Conservation (phyloP, 2,888 invertebrate species). For the Drosophila antonietae region DNA sequence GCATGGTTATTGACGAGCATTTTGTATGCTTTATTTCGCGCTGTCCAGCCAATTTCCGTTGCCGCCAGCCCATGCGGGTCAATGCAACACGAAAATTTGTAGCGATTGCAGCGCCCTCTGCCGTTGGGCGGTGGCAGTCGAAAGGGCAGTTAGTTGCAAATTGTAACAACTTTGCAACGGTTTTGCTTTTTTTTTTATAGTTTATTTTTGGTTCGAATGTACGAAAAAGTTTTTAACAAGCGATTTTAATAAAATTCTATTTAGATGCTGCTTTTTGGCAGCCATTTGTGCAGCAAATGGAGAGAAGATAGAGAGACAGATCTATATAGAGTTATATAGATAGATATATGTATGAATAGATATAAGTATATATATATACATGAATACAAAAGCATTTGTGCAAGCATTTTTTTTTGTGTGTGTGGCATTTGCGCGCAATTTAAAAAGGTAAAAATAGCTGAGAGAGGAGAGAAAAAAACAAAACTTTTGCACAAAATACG, state of each 20-base stretch:
- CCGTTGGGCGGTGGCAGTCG: too few relatives aligned
- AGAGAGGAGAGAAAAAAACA: background rate
- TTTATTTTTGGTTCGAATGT: conserved; percentile 44
- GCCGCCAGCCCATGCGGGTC: conserved; percentile 61
- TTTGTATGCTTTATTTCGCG: conserved; percentile 70
- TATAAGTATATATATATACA: background rate
- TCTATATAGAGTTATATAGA: conserved; percentile 1
- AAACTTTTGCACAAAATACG: conserved; percentile 36
- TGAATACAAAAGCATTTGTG: conserved; percentile 1
- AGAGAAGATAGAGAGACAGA: conserved; percentile 1
- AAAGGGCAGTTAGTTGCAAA: conserved; percentile 10
- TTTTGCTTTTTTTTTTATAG: background rate
- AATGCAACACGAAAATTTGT: conserved; percentile 34
- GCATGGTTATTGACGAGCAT: conserved; percentile 70
- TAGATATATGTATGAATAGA: background rate
- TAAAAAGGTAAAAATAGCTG: conserved; percentile 30
- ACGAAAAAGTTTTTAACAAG: conserved; percentile 70
- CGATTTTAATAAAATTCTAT: conserved; percentile 81
- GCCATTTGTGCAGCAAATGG: conserved; percentile 45
- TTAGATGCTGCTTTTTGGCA: conserved; percentile 62
- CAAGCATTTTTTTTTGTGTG: conserved; percentile 9
- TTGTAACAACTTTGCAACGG: conserved; percentile 46
- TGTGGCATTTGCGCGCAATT: conserved; percentile 19
- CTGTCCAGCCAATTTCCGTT: conserved; percentile 74
- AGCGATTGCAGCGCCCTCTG: background rate